phyloP scores from a whole-genome alignment of 2,797 vertebrate species.

The Trichosurus vulpecula region DNA sequence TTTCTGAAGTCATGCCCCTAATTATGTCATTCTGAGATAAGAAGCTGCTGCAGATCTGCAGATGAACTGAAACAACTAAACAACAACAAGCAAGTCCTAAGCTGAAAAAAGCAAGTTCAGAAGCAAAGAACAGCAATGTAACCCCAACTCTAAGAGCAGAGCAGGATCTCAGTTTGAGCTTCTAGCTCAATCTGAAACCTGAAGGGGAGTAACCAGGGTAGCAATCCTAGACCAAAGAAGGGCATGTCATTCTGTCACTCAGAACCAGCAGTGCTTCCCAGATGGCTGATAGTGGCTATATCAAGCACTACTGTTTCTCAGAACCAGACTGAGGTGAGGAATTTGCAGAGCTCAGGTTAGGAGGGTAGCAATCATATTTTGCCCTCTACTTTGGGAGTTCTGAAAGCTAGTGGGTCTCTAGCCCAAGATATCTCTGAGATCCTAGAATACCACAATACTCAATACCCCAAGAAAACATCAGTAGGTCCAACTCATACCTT shows the following conservation, averaged over 20 bases:
- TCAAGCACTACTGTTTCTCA: not conserved
- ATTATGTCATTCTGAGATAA: not conserved
- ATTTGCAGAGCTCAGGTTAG: not conserved
- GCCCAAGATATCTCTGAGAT: not conserved
- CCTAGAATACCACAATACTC: not conserved
- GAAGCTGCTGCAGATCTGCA: not conserved
- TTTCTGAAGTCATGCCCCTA: not conserved
- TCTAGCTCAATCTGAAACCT: not conserved
- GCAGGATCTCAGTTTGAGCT: not conserved
- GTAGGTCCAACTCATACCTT: not conserved
- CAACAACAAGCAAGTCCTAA: not conserved
- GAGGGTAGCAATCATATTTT: not conserved
- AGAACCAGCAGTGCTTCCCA: not conserved
- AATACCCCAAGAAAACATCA: not conserved
- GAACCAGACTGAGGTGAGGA: not conserved
- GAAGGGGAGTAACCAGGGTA: not conserved
- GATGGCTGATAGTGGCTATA: not conserved
- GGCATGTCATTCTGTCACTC: not conserved
- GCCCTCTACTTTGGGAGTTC: not conserved
- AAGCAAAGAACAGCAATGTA: not conserved
- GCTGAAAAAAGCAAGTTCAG: not conserved
- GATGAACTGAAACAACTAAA: not conserved
- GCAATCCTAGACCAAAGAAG: not conserved
- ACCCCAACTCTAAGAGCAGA: not conserved
- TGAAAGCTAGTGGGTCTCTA: not conserved